Percentiles rank a stretch among this genome's conserved stretches.
These are phyloP conservation scores for Aphrocallistes beatrix DNA, from an alignment of 37 sponge, comb jelly and placozoan genomes.

Conservation along the genomic window DNA sequence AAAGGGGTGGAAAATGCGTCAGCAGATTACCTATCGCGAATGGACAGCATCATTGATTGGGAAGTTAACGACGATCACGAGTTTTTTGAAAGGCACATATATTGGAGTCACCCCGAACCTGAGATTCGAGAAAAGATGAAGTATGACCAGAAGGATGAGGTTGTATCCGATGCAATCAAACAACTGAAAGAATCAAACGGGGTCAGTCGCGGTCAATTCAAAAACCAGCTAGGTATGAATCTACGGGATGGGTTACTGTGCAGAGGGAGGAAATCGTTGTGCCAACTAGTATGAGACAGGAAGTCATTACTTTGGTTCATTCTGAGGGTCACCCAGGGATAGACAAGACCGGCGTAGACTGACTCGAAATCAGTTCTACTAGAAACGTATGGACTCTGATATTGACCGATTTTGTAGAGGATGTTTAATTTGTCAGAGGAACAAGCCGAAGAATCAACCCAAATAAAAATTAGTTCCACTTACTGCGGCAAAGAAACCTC, in stretches of 20 bases:
- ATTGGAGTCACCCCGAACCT: neutral
- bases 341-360: no score
- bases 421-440: neutral
- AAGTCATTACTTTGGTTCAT: no score
- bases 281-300: no score
- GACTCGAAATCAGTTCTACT: no score
- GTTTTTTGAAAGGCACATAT: neutral
- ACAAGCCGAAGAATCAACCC: neutral
- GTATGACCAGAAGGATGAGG: neutral
- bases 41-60: neutral
- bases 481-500: neutral
- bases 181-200: neutral
- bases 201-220: neutral
- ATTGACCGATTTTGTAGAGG: neutral
- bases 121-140: neutral
- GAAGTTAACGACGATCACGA: neutral
- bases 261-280: no score
- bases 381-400: no score
- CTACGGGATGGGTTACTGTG: no score
- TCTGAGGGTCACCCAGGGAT: no score
- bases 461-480: neutral
- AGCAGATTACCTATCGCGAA: slow-evolving; percentile 12
- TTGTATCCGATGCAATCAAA: neutral
- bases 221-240: neutral
- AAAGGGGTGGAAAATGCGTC: neutral